A percentile compares a stretch with the other conserved stretches of the same genome.
These are phyloP conservation scores for Centropus bengalensis DNA, from an alignment of 2,113 vertebrate species.

Conservation along the genomic window DNA sequence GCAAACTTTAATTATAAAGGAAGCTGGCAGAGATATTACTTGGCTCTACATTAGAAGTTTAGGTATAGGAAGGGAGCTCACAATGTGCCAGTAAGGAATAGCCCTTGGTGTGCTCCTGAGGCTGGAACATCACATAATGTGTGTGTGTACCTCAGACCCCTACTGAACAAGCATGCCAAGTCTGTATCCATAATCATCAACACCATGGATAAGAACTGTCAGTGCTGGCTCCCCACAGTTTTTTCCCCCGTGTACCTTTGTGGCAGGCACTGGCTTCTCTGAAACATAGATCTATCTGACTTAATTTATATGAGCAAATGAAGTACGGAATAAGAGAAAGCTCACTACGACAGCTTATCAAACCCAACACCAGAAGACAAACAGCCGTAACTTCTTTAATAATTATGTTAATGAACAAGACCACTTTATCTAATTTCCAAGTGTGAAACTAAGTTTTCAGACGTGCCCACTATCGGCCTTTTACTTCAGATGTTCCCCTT, in stretches of 20 bases:
- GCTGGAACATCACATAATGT: fast-evolving
- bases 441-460: neutral
- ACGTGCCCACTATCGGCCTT: neutral
- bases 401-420: no score
- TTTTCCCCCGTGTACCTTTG: neutral
- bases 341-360: neutral
- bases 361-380: neutral
- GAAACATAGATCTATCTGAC: neutral
- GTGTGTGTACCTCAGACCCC: fast-evolving
- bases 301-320: neutral
- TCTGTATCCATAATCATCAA: fast-evolving
- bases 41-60: neutral
- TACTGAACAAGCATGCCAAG: fast-evolving
- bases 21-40: neutral
- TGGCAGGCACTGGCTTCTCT: neutral
- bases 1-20: neutral
- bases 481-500: neutral
- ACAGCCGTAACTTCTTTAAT: neutral
- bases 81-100: neutral
- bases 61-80: neutral
- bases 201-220: fast-evolving
- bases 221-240: neutral
- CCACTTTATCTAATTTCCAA: neutral
- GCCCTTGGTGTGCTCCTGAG: neutral
- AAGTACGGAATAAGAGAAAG: neutral